phyloP scores from a whole-genome alignment of 2,888 invertebrate genomes.

The Eupithecia vulgata region DNA sequence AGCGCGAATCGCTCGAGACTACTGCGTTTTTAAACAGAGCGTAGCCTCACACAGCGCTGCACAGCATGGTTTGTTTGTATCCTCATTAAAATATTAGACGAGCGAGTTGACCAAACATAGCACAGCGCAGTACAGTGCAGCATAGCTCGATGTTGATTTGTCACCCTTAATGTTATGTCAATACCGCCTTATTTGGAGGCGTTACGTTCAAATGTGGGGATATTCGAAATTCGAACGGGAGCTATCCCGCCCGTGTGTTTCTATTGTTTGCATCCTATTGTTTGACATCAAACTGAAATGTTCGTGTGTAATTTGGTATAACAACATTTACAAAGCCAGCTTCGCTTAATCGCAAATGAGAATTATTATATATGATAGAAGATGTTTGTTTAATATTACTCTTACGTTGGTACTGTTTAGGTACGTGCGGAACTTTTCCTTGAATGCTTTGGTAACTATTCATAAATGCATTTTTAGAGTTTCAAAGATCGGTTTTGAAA shows the following conservation, averaged over 20 bases:
- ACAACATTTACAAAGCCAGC: conserved; percentile 64
- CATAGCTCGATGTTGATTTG: too few species aligned
- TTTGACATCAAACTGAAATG: conserved; percentile 63
- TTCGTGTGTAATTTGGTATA: conserved; percentile 64
- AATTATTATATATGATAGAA: neutral
- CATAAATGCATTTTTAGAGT: too few species aligned
- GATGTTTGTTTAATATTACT: neutral
- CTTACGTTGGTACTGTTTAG: neutral
- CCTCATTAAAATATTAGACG: too few species aligned
- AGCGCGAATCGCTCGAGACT: too few species aligned
- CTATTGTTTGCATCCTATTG: conserved; percentile 57
- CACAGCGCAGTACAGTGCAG: too few species aligned
- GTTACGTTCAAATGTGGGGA: neutral
- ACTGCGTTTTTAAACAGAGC: too few species aligned
- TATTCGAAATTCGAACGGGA: conserved; percentile 19
- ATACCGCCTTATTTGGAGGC: too few species aligned
- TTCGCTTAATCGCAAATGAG: conserved; percentile 60
- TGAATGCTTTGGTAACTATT: neutral
- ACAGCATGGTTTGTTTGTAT: too few species aligned
- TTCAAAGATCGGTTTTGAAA: too few species aligned
- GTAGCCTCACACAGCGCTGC: too few species aligned
- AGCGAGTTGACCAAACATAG: too few species aligned
- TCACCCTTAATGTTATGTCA: too few species aligned
- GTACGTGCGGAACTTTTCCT: neutral
- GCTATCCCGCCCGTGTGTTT: conserved; percentile 44